These are phyloP conservation scores for Ormyrus rosae DNA, from an alignment of 2,888 invertebrate genomes.

Conservation along the genomic window DNA sequence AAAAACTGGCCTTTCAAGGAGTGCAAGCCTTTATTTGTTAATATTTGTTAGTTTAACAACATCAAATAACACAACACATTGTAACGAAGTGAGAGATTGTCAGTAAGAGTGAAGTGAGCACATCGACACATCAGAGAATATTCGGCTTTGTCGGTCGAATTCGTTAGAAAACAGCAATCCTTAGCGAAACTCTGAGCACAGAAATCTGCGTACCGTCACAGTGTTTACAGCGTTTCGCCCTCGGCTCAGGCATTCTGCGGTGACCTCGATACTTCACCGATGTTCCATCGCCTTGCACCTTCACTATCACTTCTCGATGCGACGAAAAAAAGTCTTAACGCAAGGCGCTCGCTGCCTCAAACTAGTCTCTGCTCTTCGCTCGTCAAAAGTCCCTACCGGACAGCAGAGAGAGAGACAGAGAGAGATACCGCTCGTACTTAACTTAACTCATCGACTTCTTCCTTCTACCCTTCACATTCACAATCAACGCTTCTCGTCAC, in stretches of 20 bases:
- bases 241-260: conserved; percentile 82
- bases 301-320: conserved; percentile 52
- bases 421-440: no score
- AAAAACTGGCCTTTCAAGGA: not conserved
- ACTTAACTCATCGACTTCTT: not conserved
- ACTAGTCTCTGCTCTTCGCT: no score
- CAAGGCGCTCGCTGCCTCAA: no score
- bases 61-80: conserved; percentile 34
- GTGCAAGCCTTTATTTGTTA: conserved; percentile 54
- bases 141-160: not conserved
- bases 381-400: no score
- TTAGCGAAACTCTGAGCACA: conserved; percentile 36
- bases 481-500: not conserved
- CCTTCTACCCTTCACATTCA: not conserved
- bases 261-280: conserved; percentile 75
- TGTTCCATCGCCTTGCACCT: conserved; percentile 72
- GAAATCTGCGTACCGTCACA: conserved; percentile 85
- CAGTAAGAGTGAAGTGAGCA: conserved; percentile 14
- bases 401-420: no score
- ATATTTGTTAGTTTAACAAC: conserved; percentile 56
- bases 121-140: not conserved
- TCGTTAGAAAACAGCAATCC: conserved; percentile 33
- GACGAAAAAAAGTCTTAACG: not conserved
- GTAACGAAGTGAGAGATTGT: not conserved
- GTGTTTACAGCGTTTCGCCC: conserved; percentile 94